Evolutionary conservation across 2,888 invertebrate species (phyloP), one percentile per base, ranked within the genome.

Genomic region (Hymenopus coronatus): DNA sequence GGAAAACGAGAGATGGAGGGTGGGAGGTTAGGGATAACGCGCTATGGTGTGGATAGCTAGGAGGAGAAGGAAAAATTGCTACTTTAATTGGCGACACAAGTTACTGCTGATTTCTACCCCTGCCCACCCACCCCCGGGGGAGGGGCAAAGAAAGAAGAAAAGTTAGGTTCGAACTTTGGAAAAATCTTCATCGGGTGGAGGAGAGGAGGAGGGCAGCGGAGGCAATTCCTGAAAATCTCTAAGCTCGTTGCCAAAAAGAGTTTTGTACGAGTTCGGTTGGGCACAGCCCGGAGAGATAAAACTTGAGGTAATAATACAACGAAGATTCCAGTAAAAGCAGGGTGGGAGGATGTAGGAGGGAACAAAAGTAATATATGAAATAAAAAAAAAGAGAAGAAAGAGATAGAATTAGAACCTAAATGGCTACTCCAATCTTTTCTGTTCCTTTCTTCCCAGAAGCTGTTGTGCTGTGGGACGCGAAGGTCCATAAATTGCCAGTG

Each of bases 11-110:
- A 83, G 27, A 6, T 30, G 83, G 40, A 28, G 40, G 33, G 14
- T 27, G 33, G 82, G 33, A 70, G 33, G 30, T 20, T n/a, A 33
- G 33, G n/a, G 30, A 15, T 40, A 33, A n/a, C 40, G 28, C 14
- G 84, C 28, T 25, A 28, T n/a, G 46, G 27, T 25, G 28, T 30
- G 85, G 46, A 83, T 14, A 40, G 83, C 28, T 82, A 83, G 46
- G 82, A 85, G 81, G 82, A 82, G 85, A 82, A 89, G 87, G 88
- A 90, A 90, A 90, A 90, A 90, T 90, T 90, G 90, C 90, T 88
- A 89, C 89, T 90, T 90, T 90, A 90, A 90, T 90, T 90, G 90
- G 90, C 90, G 89, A 90, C 89, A 90, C 90, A 90, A 90, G 89
- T 90, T 90, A 90, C 90, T 90, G 90, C 90, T 90, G 90, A 90